Base-by-base conservation (phyloP, 2,888 invertebrate species). In the Blastobasis adustella region DNA sequence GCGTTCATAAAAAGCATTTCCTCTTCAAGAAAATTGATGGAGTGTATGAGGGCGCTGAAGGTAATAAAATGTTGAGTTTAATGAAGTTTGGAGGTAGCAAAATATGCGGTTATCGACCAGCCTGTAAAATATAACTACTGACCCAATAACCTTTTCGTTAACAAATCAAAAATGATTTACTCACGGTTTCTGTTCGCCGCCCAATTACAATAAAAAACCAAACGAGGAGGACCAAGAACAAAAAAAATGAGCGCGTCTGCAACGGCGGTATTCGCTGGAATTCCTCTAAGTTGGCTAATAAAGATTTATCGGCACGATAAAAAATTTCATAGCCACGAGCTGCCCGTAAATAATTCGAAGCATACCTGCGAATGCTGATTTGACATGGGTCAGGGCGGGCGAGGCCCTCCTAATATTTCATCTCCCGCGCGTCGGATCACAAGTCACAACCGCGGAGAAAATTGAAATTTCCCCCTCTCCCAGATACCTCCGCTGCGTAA, bases 321-420 rank as follows among this genome's bases (percentile, higher is more conserved):
- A 83, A 82, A 82, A 58, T 63, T 81, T 83, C 80, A 80, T 82
- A 79, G 79, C 79, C 64, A 70, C 75, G 76, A 82, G 79, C 74
- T 72, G 75, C 73, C 74, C 82, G 79, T 83, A 84, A 82, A 84
- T 84, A 85, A 84, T 82, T 80, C 76, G 76, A 76, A 78, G 81
- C 76, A 76, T 85, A 82, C 84, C 84, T 84, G 83, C 73, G 74
- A 82, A 83, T 85, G 82, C 84, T 85, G 83, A 85, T 83, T 84
- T 82, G 84, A 85, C 84, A 80, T 71, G 85, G 85, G 85, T 85
- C 84, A 83, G 76, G 71, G 73, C 67, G 65, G 62, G 70, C 64
- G 60, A 67, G 64, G 60, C 67, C 69, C 69, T 73, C 73, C 76
- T 82, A 78, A 81, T 82, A 82, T 85, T 84, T 83, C 82, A 85